Conservation (phyloP, 2,113 vertebrate species). For the Podilymbus podiceps region DNA sequence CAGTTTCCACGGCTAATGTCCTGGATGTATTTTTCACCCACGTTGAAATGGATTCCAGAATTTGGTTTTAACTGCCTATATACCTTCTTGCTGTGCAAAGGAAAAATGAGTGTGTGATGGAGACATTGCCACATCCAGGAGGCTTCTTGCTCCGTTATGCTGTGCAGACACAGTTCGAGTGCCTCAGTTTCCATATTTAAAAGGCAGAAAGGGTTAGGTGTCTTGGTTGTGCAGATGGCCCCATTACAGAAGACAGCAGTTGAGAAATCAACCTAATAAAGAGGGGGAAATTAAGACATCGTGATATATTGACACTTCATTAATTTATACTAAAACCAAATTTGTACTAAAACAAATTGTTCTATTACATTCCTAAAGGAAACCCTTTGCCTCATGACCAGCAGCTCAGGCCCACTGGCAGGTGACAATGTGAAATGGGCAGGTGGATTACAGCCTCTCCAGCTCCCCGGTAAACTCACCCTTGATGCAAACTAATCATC, state of each 20-base stretch:
- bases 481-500: not conserved
- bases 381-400: not conserved
- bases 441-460: not conserved
- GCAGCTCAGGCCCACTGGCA: not conserved
- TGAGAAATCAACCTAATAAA: not conserved
- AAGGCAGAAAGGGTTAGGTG: not conserved
- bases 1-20: not conserved
- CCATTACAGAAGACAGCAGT: not conserved
- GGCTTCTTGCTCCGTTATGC: not conserved
- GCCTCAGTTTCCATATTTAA: not conserved
- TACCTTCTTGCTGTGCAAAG: not conserved
- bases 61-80: accelerated
- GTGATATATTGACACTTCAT: not conserved
- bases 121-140: not conserved
- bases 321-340: not conserved
- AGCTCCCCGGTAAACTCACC: not conserved
- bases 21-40: not conserved
- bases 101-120: accelerated
- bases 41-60: not conserved
- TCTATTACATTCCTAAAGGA: not conserved
- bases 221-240: not conserved
- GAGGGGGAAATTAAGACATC: not conserved
- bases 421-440: not conserved
- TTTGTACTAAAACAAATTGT: not conserved
- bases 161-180: not conserved